phyloP scores from a whole-genome alignment of 2,888 invertebrate species.

The Limenitis camilla region DNA sequence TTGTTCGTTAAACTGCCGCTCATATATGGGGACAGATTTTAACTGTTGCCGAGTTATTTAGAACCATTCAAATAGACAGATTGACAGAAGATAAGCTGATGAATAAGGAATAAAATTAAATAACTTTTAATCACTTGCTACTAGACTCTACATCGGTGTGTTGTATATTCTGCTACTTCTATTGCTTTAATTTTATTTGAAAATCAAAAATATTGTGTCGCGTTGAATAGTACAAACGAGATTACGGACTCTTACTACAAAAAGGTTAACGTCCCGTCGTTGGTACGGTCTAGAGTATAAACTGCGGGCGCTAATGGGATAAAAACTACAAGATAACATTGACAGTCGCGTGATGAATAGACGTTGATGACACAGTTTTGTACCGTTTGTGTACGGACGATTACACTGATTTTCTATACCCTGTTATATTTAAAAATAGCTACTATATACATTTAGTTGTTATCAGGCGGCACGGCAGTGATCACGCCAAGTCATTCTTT shows the following conservation, averaged over 20 bases:
- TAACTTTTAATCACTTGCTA: no score
- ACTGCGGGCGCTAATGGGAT: slow-evolving; percentile 36
- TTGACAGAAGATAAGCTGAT: no score
- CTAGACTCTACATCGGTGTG: no score
- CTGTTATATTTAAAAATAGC: slow-evolving; percentile 14
- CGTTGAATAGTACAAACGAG: neutral
- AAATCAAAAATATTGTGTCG: neutral
- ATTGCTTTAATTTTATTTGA: no score
- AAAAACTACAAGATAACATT: slow-evolving; percentile 59
- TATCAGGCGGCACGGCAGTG: neutral
- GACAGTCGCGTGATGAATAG: slow-evolving; percentile 58
- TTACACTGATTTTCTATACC: slow-evolving; percentile 32
- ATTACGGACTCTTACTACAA: slow-evolving; percentile 28
- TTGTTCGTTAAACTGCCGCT: no score
- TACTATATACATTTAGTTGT: neutral
- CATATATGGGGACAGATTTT: no score
- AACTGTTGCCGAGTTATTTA: no score
- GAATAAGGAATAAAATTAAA: no score
- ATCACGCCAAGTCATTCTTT: no score
- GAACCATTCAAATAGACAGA: no score
- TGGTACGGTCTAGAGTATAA: slow-evolving; percentile 7
- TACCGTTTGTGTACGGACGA: slow-evolving; percentile 24
- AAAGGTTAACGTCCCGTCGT: slow-evolving; percentile 52
- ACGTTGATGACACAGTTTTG: slow-evolving; percentile 44
- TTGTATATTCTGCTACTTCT: no score